phyloP scores from a whole-genome alignment of 2,797 vertebrate species.

The Eutrigla gurnardus region DNA sequence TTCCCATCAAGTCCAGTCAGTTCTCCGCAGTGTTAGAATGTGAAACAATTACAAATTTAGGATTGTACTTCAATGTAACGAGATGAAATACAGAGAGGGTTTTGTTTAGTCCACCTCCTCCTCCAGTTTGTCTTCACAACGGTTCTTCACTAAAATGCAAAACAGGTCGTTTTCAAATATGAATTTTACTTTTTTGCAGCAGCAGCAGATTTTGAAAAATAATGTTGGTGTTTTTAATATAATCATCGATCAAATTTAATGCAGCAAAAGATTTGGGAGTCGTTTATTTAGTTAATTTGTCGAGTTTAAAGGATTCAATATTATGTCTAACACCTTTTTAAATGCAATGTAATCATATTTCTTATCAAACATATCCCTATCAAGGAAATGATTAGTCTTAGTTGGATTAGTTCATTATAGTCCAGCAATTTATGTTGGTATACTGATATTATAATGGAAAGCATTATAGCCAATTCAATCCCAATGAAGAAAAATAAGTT shows the following conservation, averaged over 20 bases:
- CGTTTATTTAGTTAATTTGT: neutral
- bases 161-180: constrained; percentile 2
- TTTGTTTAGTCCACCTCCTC: constrained; percentile 15
- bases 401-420: neutral
- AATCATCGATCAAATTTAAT: neutral
- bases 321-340: neutral
- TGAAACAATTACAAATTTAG: constrained; percentile 38
- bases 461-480: neutral
- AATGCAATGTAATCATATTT: neutral
- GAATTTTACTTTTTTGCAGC: neutral
- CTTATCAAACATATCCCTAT: neutral
- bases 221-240: neutral
- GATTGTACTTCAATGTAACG: constrained; percentile 22
- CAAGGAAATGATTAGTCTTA: neutral
- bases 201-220: neutral
- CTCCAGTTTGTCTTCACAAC: constrained; percentile 6
- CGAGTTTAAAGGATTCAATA: neutral
- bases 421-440: neutral
- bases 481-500: no score
- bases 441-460: neutral
- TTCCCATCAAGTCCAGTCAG: constrained; percentile 32
- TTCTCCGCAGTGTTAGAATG: constrained; percentile 15
- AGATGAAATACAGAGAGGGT: constrained; percentile 34
- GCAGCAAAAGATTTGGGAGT: neutral
- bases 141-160: constrained; percentile 1